Percentiles rank a stretch among this genome's conserved stretches.
Conservation (phyloP, 2,888 invertebrate genomes). For the Molanna angustata region DNA sequence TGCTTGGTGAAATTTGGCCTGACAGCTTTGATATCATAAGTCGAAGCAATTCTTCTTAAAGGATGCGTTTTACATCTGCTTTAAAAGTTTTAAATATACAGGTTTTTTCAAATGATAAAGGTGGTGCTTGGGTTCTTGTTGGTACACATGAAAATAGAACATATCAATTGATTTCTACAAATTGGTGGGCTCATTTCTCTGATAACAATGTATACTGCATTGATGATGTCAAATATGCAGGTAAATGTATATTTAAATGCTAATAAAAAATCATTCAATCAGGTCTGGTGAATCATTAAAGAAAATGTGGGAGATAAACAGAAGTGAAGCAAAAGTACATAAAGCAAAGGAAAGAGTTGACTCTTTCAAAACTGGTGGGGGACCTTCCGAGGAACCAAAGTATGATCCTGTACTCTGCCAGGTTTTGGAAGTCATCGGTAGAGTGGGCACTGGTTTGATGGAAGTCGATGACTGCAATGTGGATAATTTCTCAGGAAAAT, state of each 20-base stretch:
- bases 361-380: constrained; percentile 1
- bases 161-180: not conserved
- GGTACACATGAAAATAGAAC: not conserved
- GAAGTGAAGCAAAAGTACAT: constrained; percentile 3
- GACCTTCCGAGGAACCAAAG: constrained; percentile 3
- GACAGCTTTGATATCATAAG: constrained; percentile 1
- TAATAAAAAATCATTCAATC: constrained; percentile 2
- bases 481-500: no score
- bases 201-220: no score
- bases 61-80: constrained; percentile 9
- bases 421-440: no score
- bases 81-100: constrained; percentile 13
- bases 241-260: not conserved
- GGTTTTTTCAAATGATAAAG: constrained; percentile 7
- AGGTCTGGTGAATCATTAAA: constrained; percentile 3
- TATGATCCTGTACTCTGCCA: not conserved
- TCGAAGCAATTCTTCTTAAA: constrained; percentile 5
- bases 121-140: no score
- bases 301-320: not conserved
- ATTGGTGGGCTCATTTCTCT: not conserved
- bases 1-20: constrained; percentile 1
- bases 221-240: no score
- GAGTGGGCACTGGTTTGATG: no score
- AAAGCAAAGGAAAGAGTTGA: not conserved
- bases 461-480: no score